phyloP scores from a whole-genome alignment of 2,113 vertebrate species.

The Stercorarius parasiticus region DNA sequence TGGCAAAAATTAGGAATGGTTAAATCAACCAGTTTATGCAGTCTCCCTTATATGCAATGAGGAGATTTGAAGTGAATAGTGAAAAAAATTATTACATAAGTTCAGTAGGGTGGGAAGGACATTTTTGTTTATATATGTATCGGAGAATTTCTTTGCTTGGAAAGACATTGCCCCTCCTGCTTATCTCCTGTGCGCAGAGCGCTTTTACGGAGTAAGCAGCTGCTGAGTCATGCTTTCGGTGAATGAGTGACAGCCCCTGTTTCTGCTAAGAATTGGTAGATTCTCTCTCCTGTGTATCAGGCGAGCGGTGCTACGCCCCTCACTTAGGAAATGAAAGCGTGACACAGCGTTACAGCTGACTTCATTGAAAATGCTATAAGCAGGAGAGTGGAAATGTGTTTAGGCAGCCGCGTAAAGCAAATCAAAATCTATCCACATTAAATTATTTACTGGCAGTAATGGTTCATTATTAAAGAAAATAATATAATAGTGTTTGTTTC shows the following conservation, averaged over 20 bases:
- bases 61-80: not conserved
- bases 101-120: not conserved
- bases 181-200: not conserved
- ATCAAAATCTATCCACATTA: not conserved
- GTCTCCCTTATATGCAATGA: not conserved
- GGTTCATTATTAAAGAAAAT: not conserved
- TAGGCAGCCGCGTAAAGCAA: not conserved
- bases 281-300: not conserved
- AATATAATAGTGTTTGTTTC: not conserved
- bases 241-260: not conserved
- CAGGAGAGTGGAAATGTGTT: not conserved
- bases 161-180: not conserved
- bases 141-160: not conserved
- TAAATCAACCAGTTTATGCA: not conserved
- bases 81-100: not conserved
- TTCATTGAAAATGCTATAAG: not conserved
- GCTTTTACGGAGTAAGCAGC: not conserved
- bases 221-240: conserved; percentile 55
- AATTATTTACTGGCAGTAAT: not conserved
- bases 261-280: not conserved
- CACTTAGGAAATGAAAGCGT: conserved; percentile 17
- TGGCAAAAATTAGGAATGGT: not conserved
- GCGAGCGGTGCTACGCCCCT: not conserved
- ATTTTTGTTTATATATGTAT: not conserved
- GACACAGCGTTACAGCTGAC: not conserved